These are phyloP conservation scores for Synergus gifuensis DNA, from an alignment of 2,888 invertebrate genomes.

Conservation along the genomic window DNA sequence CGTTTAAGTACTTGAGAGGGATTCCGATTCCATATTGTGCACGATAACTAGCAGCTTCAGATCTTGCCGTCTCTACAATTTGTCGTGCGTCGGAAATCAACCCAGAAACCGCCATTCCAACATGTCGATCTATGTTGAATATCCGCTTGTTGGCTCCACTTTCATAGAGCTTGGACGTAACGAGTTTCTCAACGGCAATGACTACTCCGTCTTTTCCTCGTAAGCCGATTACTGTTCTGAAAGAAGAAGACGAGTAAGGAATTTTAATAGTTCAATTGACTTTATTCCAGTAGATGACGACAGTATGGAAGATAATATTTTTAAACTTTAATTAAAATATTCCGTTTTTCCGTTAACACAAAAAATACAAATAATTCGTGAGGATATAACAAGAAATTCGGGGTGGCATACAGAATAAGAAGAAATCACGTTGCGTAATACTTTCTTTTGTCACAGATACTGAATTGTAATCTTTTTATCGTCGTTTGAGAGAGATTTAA, in stretches of 20 bases:
- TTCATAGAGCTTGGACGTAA: conserved; percentile 96
- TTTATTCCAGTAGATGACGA: neutral
- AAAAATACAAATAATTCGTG: neutral
- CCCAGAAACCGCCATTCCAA: conserved; percentile 96
- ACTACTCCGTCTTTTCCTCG: conserved; percentile 98
- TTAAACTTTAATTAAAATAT: neutral
- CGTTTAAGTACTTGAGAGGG: conserved; percentile 93
- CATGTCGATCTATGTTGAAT: conserved; percentile 94
- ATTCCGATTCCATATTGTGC: conserved; percentile 93
- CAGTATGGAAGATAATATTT: neutral
- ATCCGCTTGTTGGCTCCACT: conserved; percentile 94
- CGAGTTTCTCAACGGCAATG: conserved; percentile 97
- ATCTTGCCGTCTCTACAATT: conserved; percentile 94
- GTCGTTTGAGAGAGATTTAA: neutral
- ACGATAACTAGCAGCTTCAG: conserved; percentile 96
- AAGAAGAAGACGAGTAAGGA: conserved; percentile 52
- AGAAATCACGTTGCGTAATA: neutral
- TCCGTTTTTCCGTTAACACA: no score
- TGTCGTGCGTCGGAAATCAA: conserved; percentile 96
- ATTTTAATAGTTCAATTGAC: conserved; percentile 10
- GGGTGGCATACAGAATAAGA: neutral
- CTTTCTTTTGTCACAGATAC: neutral
- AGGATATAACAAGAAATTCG: neutral
- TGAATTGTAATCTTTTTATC: neutral
- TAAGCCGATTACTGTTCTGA: conserved; percentile 93